phyloP scores from a whole-genome alignment of 2,113 vertebrate genomes.

The Gobio gobio region DNA sequence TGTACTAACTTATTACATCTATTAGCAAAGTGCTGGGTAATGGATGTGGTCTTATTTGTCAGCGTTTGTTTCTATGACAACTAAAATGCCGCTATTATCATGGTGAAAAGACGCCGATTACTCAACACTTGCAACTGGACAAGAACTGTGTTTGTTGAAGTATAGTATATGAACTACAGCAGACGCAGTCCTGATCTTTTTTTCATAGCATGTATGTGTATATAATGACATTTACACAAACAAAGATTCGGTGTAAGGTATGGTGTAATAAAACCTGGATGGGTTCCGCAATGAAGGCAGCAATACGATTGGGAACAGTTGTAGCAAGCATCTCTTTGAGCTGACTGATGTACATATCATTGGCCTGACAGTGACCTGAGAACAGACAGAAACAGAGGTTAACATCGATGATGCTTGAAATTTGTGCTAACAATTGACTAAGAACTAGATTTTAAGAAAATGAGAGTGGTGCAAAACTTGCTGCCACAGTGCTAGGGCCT shows the following conservation, averaged over 20 bases:
- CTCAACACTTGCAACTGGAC: background rate
- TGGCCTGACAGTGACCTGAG: conserved; percentile 86
- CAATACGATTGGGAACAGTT: conserved; percentile 80
- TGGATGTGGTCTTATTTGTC: background rate
- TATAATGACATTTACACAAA: background rate
- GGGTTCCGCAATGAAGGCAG: conserved; percentile 92
- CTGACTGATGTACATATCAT: conserved; percentile 85
- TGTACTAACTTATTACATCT: background rate
- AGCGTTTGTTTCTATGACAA: background rate
- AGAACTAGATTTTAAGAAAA: background rate
- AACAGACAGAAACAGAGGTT: background rate
- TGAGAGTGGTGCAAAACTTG: background rate
- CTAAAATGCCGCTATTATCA: background rate
- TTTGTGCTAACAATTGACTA: background rate
- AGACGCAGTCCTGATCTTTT: background rate
- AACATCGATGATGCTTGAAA: too few relatives aligned
- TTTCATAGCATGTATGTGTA: background rate
- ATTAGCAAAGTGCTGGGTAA: background rate
- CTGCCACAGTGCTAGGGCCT: too few relatives aligned
- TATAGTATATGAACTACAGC: background rate
- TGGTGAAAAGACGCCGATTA: background rate
- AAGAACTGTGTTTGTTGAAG: background rate
- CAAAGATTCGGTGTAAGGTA: background rate
- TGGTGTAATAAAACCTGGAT: conserved; percentile 82
- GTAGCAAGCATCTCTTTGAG: conserved; percentile 88